Evolutionary conservation across 2,113 vertebrate genomes (phyloP).

Genomic region (Sapayoa aenigma): DNA sequence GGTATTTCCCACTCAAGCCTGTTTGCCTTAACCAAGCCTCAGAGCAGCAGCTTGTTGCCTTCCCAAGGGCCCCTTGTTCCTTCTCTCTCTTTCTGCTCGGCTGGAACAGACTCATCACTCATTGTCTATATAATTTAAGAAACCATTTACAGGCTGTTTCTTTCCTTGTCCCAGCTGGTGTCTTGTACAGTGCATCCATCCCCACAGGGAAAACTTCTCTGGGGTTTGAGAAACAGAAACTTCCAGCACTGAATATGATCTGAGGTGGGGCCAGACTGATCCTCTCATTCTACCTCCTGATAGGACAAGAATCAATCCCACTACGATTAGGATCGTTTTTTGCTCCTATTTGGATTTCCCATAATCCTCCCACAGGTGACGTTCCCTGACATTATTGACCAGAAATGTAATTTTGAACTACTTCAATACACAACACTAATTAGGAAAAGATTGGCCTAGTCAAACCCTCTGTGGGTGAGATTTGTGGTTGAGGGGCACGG

Average conservation of each 20-base stretch:
- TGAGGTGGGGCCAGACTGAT: neutral
- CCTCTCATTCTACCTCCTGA: neutral
- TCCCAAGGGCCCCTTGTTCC: neutral
- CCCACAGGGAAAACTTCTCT: neutral
- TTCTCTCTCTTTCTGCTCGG: neutral
- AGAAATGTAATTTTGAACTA: neutral
- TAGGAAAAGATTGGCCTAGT: neutral
- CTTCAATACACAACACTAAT: neutral
- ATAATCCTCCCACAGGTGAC: neutral
- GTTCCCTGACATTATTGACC: neutral
- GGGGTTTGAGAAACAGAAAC: neutral
- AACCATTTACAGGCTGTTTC: neutral
- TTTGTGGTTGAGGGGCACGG: neutral
- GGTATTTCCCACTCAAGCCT: neutral
- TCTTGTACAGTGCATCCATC: neutral
- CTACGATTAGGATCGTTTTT: neutral
- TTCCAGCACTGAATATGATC: neutral
- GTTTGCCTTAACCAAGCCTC: neutral
- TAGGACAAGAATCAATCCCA: neutral
- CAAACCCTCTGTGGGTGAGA: neutral
- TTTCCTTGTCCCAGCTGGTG: neutral
- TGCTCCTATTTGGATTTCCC: neutral
- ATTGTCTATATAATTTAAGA: conserved; percentile 30
- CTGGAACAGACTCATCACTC: conserved; percentile 34
- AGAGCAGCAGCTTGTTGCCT: neutral